Base-by-base conservation (phyloP, 2,888 invertebrate species). In the Acrobasis repandana region DNA sequence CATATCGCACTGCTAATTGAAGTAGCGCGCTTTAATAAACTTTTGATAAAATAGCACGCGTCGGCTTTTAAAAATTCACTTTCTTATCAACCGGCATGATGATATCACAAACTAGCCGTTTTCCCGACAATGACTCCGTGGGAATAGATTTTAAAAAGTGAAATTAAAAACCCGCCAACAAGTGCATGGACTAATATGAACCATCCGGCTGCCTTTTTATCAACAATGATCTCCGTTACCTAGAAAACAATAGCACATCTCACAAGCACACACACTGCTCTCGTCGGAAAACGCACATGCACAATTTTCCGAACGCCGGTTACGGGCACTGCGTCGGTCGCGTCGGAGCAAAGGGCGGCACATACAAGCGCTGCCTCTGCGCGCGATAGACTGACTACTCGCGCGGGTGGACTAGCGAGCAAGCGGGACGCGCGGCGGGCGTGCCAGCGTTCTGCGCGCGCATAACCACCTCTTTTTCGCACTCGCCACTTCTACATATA, bases 201-300 rank as follows among this genome's bases (percentile, higher is more conserved):
- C 79, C 76, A 84, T 85, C 83, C 84, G 81, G 82, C 82, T 82
- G 87, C 85, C 83, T 86, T 83, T 85, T 83, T 79, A 68, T 74
- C 72, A 85, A 85, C 77, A 86, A 81, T 79, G 79, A 77, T 81
- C 74, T 73, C 81, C 79, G 69, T 91, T 90, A 92, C 92, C 92
- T 92, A 92, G 88, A 87, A 90, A 92, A 92, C 89, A 91, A 92
- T 88, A 88, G 90, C 91, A 92, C 91, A 91, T 92, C 85, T 86
- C 92, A 91, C 90, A 87, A 86, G 80, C 88, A 91, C 90, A 90
- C 85, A 91, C 91, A 90, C 90, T 88, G 85, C 86, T 84, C 79
- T 83, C 80, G 82, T 85, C 90, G 91, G 91, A 90, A 91, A 92
- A 89, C 89, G 91, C 91, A 92, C 91, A 92, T 90, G 88, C 91